Evolutionary conservation across 1,140 invertebrate species (phyloP).

Genomic region (Pachypsylla venusta): DNA sequence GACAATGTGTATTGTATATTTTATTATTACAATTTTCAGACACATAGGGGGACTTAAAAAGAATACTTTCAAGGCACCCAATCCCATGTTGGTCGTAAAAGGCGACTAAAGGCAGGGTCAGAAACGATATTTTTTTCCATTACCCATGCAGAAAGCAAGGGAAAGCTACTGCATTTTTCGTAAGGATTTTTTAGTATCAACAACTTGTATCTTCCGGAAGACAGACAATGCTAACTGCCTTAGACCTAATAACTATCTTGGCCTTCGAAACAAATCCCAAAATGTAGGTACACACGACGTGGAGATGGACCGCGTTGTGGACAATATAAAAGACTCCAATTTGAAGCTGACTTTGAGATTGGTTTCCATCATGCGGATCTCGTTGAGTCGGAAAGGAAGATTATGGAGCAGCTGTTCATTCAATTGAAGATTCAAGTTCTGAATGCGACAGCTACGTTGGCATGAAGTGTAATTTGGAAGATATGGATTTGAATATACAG

Average conservation of each 20-base stretch:
- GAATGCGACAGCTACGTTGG: constrained; percentile 91
- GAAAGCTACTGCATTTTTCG: too few species aligned
- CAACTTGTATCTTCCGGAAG: constrained; percentile 95
- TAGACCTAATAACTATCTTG: constrained; percentile 89
- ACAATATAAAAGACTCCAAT: constrained; percentile 75
- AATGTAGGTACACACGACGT: constrained; percentile 86
- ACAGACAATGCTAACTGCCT: constrained; percentile 90
- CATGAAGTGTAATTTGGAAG: constrained; percentile 99
- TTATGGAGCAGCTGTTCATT: constrained; percentile 89
- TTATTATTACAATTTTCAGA: too few species aligned
- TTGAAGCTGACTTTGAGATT: constrained; percentile 95
- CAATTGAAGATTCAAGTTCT: constrained; percentile 96
- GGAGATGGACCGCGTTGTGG: constrained; percentile 61
- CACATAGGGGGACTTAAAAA: too few species aligned
- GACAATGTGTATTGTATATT: too few species aligned
- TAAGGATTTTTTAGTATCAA: too few species aligned
- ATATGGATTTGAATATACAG: too few species aligned
- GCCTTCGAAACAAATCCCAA: constrained; percentile 84
- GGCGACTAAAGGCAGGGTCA: too few species aligned
- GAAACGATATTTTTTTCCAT: too few species aligned
- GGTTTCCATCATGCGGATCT: constrained; percentile 96
- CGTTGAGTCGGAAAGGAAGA: constrained; percentile 76
- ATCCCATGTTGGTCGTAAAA: too few species aligned
- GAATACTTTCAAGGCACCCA: too few species aligned
- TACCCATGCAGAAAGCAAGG: too few species aligned